phyloP scores from a whole-genome alignment of 2,113 vertebrate species.

The Phrynosoma blainvillii region DNA sequence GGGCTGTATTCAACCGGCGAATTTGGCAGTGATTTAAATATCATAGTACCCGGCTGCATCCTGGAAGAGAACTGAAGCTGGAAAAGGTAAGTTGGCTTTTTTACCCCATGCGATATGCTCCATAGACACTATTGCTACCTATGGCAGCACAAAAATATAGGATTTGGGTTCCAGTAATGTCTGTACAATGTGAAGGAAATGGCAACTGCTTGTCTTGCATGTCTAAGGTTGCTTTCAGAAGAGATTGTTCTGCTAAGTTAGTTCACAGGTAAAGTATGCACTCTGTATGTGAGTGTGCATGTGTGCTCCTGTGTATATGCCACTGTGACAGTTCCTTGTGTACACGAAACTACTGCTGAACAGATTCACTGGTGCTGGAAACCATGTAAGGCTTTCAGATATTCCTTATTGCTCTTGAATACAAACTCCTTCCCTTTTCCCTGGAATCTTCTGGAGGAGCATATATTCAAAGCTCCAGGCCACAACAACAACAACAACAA shows the following conservation, averaged over 20 bases:
- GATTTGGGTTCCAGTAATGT: not conserved
- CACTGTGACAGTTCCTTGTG: not conserved
- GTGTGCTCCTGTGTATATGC: not conserved
- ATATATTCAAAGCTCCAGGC: not conserved
- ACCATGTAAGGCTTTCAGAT: not conserved
- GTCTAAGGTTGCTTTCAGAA: not conserved
- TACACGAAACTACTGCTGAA: constrained; percentile 18
- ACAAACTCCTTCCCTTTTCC: not conserved
- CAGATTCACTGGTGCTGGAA: not conserved
- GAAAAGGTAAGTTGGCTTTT: too few species aligned
- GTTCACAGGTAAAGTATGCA: constrained; percentile 48
- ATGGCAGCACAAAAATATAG: not conserved
- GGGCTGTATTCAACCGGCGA: too few species aligned
- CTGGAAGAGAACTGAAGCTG: too few species aligned
- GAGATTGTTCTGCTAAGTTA: constrained; percentile 20
- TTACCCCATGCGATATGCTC: too few species aligned
- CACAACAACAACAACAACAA: too few species aligned
- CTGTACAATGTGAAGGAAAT: not conserved
- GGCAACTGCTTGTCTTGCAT: not conserved
- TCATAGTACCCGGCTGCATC: too few species aligned
- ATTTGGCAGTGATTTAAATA: too few species aligned
- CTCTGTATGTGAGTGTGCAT: not conserved
- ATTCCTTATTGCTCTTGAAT: not conserved
- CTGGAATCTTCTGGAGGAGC: not conserved
- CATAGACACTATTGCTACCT: not conserved